Evolutionary conservation across 1,140 invertebrate species (phyloP).

Genomic region (Trichonephila clavipes): DNA sequence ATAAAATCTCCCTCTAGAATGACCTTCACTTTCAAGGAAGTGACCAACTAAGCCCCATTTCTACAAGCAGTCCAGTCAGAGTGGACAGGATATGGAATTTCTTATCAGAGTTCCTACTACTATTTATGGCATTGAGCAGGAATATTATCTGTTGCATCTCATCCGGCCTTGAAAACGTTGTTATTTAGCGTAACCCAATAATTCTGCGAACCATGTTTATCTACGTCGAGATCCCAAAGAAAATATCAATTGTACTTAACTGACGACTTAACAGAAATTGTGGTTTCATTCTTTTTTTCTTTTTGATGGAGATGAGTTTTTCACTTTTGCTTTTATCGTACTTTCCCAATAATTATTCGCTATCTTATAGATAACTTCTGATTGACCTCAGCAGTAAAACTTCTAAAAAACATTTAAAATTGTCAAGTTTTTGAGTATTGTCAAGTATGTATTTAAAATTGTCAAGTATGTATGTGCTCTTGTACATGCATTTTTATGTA

Average conservation of each 20-base stretch:
- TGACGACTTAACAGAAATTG: too few relatives aligned
- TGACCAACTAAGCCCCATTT: slow-evolving; percentile 45
- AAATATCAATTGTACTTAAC: not conserved
- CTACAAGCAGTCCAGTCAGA: slow-evolving; percentile 40
- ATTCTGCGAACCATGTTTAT: slow-evolving; percentile 57
- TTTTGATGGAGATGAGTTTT: too few relatives aligned
- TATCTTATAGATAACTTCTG: too few relatives aligned
- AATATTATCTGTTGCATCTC: slow-evolving; percentile 58
- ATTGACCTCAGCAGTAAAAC: too few relatives aligned
- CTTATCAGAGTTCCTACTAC: slow-evolving; percentile 45
- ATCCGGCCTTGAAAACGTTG: slow-evolving; percentile 69
- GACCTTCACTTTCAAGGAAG: slow-evolving; percentile 48
- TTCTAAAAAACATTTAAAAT: too few relatives aligned
- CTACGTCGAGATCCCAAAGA: not conserved
- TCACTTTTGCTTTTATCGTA: too few relatives aligned
- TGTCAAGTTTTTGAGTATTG: too few relatives aligned
- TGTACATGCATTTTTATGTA: too few relatives aligned
- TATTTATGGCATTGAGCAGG: slow-evolving; percentile 40
- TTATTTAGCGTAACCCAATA: slow-evolving; percentile 53
- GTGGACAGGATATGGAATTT: slow-evolving; percentile 67
- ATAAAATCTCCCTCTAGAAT: not conserved
- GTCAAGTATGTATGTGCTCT: too few relatives aligned
- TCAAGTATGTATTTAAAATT: too few relatives aligned
- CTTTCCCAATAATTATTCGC: too few relatives aligned
- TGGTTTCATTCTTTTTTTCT: too few relatives aligned